Conservation (phyloP, 2,113 vertebrate genomes). For the Carlito syrichta region DNA sequence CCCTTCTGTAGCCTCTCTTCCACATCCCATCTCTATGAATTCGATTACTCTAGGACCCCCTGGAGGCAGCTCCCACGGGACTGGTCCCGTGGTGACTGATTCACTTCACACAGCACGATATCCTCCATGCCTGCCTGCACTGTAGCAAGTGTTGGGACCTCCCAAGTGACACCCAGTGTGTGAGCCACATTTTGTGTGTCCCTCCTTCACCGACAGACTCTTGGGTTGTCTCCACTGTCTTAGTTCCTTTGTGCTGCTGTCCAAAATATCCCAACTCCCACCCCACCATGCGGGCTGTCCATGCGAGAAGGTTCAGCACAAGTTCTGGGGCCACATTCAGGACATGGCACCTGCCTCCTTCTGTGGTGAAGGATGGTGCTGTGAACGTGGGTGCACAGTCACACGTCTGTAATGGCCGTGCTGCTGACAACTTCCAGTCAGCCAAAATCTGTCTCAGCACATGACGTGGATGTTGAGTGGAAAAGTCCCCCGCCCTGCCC, state of each 20-base stretch:
- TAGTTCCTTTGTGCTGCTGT: background rate
- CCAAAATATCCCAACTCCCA: background rate
- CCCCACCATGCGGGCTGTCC: too few relatives aligned
- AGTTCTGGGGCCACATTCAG: background rate
- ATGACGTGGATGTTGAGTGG: accelerated
- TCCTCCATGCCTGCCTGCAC: background rate
- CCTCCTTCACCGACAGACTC: accelerated
- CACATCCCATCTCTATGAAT: background rate
- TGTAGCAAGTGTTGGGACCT: accelerated
- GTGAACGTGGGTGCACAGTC: background rate
- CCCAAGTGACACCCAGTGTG: too few relatives aligned
- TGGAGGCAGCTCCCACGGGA: accelerated
- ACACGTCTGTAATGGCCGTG: accelerated
- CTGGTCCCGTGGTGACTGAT: background rate
- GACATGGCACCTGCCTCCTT: background rate
- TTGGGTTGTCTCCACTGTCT: background rate
- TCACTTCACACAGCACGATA: too few relatives aligned
- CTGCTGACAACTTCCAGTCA: background rate
- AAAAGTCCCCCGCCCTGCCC: background rate
- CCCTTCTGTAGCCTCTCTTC: accelerated
- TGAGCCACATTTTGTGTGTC: background rate
- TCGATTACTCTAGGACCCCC: background rate
- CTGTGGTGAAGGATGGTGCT: background rate
- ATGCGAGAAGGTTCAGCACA: background rate
- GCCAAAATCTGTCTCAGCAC: background rate